Base-by-base conservation (phyloP, 2,113 vertebrate genomes). In the Odocoileus hemionus region DNA sequence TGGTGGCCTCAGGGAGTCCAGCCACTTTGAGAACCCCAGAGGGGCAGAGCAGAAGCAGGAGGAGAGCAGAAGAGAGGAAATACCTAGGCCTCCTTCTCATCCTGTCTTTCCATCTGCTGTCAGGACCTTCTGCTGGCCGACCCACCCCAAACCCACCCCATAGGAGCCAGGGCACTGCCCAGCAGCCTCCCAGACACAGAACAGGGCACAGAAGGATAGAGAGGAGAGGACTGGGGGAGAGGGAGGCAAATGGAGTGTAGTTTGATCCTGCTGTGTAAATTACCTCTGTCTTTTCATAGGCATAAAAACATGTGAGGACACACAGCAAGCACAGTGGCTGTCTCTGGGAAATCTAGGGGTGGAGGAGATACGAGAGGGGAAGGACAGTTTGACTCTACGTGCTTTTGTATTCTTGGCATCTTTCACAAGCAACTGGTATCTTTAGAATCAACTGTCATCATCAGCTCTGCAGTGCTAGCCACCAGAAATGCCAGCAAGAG, bases 271-370 rank as follows among this genome's bases (percentile, higher is more conserved):
- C 13, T 33, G 19, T 61, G 57, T 61, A 64, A 57, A 76, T 60
- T 33, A 10, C 2, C 1, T 30, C 39, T 26, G 1, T 11, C 64
- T 52, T 74, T 60, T 67, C 47, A 15, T 8, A 6, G 13, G 9
- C 76, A 16, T 25, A 23, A 19, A 79, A n/a, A 28, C 26, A 43
- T 21, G 50, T 39, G 16, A 16, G 76, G 64, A 70, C 43, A 52
- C 19, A 2, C 43, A 26, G 64, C 45, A 23, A 21, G 3, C 16
- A 1, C 26, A 26, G 23, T 0, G 7, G 45, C 47, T 17, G 58
- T 50, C 5, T 61, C 79, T 43, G 76, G 17, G 14, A 30, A 17
- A 25, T 19, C 15, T 23, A 23, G 43, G 21, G 16, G 16, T 10
- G 55, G 16, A 64, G 25, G 50, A 28, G 36, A 36, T 3, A 45